These are phyloP conservation scores for Polydrusus pterygomalis DNA, from an alignment of 2,888 invertebrate species.

Conservation along the genomic window DNA sequence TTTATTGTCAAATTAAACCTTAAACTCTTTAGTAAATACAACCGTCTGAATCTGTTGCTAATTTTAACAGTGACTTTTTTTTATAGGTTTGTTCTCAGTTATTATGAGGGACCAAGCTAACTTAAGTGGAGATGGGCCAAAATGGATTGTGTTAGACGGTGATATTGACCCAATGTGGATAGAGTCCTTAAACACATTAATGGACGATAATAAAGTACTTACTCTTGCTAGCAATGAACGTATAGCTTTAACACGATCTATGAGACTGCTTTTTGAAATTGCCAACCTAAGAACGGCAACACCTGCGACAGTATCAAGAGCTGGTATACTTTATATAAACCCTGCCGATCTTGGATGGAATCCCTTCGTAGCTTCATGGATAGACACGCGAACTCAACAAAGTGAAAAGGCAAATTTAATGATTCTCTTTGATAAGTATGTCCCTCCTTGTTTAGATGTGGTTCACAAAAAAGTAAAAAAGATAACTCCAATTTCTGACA, in stretches of 20 bases:
- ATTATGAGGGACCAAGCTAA: slow-evolving; percentile 96
- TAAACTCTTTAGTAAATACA: no score
- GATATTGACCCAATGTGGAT: slow-evolving; percentile 99
- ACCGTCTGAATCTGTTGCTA: background rate
- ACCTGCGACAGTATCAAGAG: slow-evolving; percentile 95
- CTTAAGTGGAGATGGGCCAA: slow-evolving; percentile 87
- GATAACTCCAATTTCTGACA: slow-evolving; percentile 92
- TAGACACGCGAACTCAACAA: slow-evolving; percentile 83
- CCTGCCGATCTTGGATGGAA: slow-evolving; percentile 96
- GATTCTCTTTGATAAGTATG: slow-evolving; percentile 94
- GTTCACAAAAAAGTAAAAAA: slow-evolving; percentile 86
- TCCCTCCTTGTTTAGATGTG: slow-evolving; percentile 87
- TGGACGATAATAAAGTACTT: slow-evolving; percentile 97
- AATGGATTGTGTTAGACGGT: slow-evolving; percentile 97
- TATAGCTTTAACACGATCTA: slow-evolving; percentile 90
- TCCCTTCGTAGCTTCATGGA: slow-evolving; percentile 93
- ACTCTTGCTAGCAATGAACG: slow-evolving; percentile 96
- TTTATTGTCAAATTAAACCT: no score
- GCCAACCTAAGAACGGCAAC: slow-evolving; percentile 92
- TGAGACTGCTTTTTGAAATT: slow-evolving; percentile 96
- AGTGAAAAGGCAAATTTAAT: slow-evolving; percentile 87
- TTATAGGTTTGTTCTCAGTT: slow-evolving; percentile 84
- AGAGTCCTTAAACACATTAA: slow-evolving; percentile 95
- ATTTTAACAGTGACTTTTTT: background rate
- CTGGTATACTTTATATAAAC: slow-evolving; percentile 96